Percentiles rank a stretch among this genome's conserved stretches.
Conservation (phyloP, 1,140 invertebrate genomes). For the Dermatophagoides farinae region DNA sequence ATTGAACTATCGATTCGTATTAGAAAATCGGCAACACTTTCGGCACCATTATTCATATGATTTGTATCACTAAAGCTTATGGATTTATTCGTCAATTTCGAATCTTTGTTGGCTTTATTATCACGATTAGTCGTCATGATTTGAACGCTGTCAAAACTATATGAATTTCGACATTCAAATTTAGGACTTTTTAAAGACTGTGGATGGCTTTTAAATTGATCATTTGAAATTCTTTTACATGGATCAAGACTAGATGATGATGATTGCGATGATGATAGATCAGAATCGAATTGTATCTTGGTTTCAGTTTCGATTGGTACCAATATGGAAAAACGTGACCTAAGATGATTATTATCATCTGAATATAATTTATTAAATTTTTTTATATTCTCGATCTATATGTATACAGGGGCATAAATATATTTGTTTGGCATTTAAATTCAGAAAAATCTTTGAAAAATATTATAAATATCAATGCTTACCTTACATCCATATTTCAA, state of each 20-base stretch:
- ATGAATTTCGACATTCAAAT: neutral
- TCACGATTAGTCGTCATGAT: slow-evolving; percentile 6
- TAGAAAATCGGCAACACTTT: slow-evolving; percentile 54
- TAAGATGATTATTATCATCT: slow-evolving; percentile 62
- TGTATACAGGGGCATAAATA: no score
- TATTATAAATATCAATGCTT: slow-evolving; percentile 27
- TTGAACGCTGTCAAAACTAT: neutral
- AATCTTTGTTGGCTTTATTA: neutral
- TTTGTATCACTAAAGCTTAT: neutral
- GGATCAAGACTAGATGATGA: slow-evolving; percentile 2
- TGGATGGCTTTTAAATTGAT: slow-evolving; percentile 23
- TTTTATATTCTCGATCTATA: slow-evolving; percentile 69
- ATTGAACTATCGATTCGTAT: slow-evolving; percentile 66
- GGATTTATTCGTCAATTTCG: neutral
- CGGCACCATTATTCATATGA: slow-evolving; percentile 25
- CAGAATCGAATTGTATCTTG: slow-evolving; percentile 10
- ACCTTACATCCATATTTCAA: slow-evolving; percentile 78
- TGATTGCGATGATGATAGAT: neutral
- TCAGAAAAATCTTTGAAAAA: neutral
- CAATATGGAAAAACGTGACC: slow-evolving; percentile 43
- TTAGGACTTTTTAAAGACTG: neutral
- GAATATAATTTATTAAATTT: slow-evolving; percentile 66
- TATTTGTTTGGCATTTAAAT: no score
- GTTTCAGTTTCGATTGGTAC: slow-evolving; percentile 40
- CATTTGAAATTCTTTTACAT: slow-evolving; percentile 25